Evolutionary conservation across 2,888 invertebrate genomes (phyloP).

Genomic region (Onthophagus sagittarius): DNA sequence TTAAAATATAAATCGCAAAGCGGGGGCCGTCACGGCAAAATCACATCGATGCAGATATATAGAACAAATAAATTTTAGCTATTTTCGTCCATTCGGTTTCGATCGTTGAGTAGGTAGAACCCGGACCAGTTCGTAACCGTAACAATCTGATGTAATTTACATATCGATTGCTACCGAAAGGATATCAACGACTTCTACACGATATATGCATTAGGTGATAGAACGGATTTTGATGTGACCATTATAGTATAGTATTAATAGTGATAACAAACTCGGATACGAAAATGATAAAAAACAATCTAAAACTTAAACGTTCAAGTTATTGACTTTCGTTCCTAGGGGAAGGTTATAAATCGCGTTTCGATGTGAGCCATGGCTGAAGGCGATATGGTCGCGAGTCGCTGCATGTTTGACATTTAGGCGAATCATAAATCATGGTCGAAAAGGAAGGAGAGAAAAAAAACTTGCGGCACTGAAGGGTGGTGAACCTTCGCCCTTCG

Average conservation of each 20-base stretch:
- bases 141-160: background rate
- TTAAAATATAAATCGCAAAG: background rate
- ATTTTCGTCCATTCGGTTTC: background rate
- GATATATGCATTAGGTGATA: background rate
- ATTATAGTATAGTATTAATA: background rate
- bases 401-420: slow-evolving; percentile 4
- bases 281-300: too few species aligned
- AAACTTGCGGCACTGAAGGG: background rate
- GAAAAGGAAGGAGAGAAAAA: background rate
- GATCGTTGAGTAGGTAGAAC: background rate
- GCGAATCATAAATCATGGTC: slow-evolving; percentile 9
- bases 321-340: background rate
- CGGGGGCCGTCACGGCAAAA: background rate
- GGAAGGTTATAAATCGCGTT: background rate
- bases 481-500: too few species aligned
- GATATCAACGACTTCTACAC: background rate
- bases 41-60: background rate
- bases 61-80: background rate
- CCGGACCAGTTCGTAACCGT: background rate
- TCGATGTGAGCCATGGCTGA: background rate
- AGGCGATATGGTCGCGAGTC: background rate
- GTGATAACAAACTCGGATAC: background rate
- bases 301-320: background rate
- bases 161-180: background rate
- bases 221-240: background rate